Percentiles rank a stretch among this genome's conserved stretches.
phyloP scores from a whole-genome alignment of 2,888 invertebrate species.

The Megamerina dolium region DNA sequence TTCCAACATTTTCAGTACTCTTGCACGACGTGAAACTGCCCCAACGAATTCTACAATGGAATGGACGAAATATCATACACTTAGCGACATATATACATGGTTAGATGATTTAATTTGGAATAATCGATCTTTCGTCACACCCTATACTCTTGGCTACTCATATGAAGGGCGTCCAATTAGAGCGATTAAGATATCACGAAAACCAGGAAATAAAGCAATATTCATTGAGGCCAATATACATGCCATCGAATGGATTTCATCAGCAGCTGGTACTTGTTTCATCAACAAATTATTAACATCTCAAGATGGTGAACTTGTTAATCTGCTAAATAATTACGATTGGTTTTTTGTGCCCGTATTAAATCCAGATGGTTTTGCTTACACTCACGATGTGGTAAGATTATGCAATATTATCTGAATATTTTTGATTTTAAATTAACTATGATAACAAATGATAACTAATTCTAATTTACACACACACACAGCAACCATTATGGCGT shows the following conservation, averaged over 20 bases:
- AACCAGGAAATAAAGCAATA: constrained; percentile 32
- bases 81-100: constrained; percentile 32
- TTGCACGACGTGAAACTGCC: constrained; percentile 1
- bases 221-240: constrained; percentile 36
- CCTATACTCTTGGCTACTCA: constrained; percentile 28
- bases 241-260: constrained; percentile 40
- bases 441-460: no score
- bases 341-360: constrained; percentile 36
- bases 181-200: constrained; percentile 28
- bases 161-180: constrained; percentile 30
- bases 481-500: constrained; percentile 28
- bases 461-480: no score
- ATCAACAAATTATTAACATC: constrained; percentile 29
- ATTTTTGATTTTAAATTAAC: background rate
- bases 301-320: constrained; percentile 16
- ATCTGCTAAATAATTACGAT: constrained; percentile 25
- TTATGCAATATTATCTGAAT: no score
- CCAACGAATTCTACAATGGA: constrained; percentile 24
- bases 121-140: constrained; percentile 1
- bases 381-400: constrained; percentile 27
- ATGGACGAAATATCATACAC: constrained; percentile 31
- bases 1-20: constrained; percentile 12
- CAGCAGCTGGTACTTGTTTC: constrained; percentile 33
- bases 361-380: constrained; percentile 37
- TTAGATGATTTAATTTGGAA: constrained; percentile 16